Evolutionary conservation across 2,113 vertebrate genomes (phyloP).

Genomic region (Dryoscopus gambensis): DNA sequence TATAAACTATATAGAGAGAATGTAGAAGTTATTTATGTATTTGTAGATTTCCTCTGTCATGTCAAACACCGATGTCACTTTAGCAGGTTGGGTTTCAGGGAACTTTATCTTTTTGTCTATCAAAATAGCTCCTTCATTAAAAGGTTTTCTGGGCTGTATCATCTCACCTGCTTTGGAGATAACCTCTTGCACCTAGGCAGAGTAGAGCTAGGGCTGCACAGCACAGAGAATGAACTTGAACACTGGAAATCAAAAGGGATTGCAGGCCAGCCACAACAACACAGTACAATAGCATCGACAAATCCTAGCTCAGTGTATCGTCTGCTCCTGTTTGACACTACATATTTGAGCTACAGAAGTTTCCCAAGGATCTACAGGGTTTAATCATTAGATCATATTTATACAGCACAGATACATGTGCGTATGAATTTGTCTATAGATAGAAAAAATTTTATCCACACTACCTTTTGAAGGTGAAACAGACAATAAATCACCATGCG

Average conservation of each 20-base stretch:
- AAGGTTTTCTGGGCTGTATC: neutral
- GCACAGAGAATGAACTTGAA: neutral
- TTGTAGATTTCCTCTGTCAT: neutral
- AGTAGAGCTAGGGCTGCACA: neutral
- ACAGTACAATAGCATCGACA: neutral
- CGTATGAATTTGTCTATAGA: neutral
- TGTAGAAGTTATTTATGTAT: neutral
- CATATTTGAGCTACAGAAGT: neutral
- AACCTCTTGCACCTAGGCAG: neutral
- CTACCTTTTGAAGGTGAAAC: neutral
- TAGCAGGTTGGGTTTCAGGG: neutral
- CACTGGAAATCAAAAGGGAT: neutral
- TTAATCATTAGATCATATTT: neutral
- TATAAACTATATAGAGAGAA: neutral
- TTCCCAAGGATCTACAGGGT: neutral
- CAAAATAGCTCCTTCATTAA: neutral
- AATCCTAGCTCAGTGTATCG: neutral
- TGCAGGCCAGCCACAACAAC: neutral
- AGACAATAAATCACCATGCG: neutral
- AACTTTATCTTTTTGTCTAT: neutral
- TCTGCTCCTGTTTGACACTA: neutral
- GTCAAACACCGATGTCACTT: neutral
- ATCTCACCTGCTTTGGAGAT: neutral
- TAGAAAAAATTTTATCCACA: neutral
- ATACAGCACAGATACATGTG: neutral